Evolutionary conservation across 2,113 vertebrate species (phyloP).

Genomic region (Ammodytes marinus): DNA sequence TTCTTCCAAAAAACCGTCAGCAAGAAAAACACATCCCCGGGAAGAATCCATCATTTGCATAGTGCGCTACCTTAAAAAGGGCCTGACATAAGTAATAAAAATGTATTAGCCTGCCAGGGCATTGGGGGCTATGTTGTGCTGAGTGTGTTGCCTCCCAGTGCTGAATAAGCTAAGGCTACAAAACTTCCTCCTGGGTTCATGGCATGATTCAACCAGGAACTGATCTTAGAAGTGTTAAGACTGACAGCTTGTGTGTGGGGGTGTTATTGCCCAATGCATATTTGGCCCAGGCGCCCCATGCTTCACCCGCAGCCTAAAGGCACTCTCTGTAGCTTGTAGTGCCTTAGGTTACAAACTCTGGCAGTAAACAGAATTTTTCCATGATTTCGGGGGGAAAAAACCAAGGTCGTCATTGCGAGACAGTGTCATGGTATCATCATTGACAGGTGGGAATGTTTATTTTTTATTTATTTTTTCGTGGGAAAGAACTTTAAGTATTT

Average conservation of each 20-base stretch:
- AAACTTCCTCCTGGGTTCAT: conserved; percentile 68
- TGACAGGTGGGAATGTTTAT: conserved; percentile 31
- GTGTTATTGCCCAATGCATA: conserved; percentile 45
- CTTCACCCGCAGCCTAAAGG: conserved; percentile 20
- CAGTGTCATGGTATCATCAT: conserved; percentile 20
- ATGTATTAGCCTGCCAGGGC: conserved; percentile 76
- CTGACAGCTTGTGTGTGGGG: conserved; percentile 51
- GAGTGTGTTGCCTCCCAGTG: conserved; percentile 70
- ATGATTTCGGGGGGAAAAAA: conserved; percentile 40
- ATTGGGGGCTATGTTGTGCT: conserved; percentile 73
- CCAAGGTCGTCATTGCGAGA: conserved; percentile 44
- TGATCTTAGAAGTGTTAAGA: conserved; percentile 68
- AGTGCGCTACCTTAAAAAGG: conserved; percentile 72
- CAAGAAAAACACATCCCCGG: conserved; percentile 74
- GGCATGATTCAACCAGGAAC: conserved; percentile 67
- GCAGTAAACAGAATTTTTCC: conserved; percentile 48
- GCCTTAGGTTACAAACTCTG: conserved; percentile 48
- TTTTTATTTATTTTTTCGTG: not conserved
- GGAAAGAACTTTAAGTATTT: conserved; percentile 38
- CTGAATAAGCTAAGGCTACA: conserved; percentile 77
- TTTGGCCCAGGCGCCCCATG: conserved; percentile 25
- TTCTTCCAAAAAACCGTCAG: conserved; percentile 74
- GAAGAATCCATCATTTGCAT: conserved; percentile 82
- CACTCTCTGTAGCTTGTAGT: conserved; percentile 41
- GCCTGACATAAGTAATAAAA: conserved; percentile 82